Base-by-base conservation (phyloP, 2,888 invertebrate genomes). In the Flexamia atlantica region DNA sequence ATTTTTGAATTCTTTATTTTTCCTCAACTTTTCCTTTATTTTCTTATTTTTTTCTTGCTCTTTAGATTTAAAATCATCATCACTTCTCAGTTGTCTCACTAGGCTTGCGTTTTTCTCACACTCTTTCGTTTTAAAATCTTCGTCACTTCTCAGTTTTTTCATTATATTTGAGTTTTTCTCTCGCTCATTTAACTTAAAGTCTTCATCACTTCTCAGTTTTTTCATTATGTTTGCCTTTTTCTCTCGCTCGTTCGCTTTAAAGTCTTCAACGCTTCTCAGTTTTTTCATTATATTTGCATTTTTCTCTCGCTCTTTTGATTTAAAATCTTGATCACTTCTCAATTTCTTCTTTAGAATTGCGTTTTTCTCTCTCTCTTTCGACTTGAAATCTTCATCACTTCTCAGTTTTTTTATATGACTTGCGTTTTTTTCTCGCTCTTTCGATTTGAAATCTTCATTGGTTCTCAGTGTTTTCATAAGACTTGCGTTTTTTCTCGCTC, bases 121-220 rank as follows among this genome's bases (percentile, higher is more conserved):
- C 4, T 68, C 10, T 32, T 68, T 32, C 32, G n/a, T 12, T 17
- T 23, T 17, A 17, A 17, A 1, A 30, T 23, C 68, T 76, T 42
- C 23, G 2, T 32, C 79, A 50, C n/a, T 25, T 23, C 50, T 50
- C 23, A 30, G n/a, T 25, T 79, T 50, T 80, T 28, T 80, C 36
- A 42, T 72, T 9, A 25, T 30, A 20, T 32, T 12, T 23, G 20
- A 14, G 23, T n/a, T 42, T 76, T 14, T 76, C 23, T n/a, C 9
- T 76, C 30, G 0, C 68, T 64, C 30, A 17, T 20, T n/a, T 3
- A n/a, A 1, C 2, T 30, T 20, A 28, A 30, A 14, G 28, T 64
- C 30, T n/a, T 64, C 30, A n/a, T 64, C 20, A 14, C 12, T 64
- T 32, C 32, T 32, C 68, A 30, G 9, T 9, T 36, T 36, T 36